phyloP scores from a whole-genome alignment of 1,140 invertebrate species.

The Daktulosphaira vitifoliae region DNA sequence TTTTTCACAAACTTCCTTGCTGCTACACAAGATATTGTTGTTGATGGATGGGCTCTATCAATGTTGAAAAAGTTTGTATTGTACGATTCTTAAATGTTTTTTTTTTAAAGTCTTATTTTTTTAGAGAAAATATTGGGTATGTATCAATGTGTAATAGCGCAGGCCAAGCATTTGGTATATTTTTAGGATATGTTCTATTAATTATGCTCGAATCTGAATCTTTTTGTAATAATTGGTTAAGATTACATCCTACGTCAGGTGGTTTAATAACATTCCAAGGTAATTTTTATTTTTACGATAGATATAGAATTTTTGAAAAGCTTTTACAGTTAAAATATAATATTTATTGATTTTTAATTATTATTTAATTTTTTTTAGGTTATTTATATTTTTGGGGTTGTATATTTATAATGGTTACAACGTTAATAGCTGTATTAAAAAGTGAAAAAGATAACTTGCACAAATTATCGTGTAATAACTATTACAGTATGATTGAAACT shows the following conservation, averaged over 20 bases:
- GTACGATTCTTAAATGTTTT: neutral
- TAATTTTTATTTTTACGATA: slow-evolving; percentile 41
- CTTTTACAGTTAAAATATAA: neutral
- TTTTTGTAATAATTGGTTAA: slow-evolving; percentile 90
- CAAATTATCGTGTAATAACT: slow-evolving; percentile 43
- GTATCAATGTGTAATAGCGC: slow-evolving; percentile 98
- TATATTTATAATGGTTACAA: slow-evolving; percentile 83
- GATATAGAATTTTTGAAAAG: neutral
- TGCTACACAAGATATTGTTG: slow-evolving; percentile 98
- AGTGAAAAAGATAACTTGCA: slow-evolving; percentile 40
- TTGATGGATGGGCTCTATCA: slow-evolving; percentile 98
- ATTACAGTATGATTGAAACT: slow-evolving; percentile 62
- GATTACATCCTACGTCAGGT: slow-evolving; percentile 55
- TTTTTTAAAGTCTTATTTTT: neutral
- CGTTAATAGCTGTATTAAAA: slow-evolving; percentile 68
- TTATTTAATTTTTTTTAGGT: slow-evolving; percentile 46
- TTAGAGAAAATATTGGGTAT: slow-evolving; percentile 85
- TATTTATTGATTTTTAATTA: neutral
- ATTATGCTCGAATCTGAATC: slow-evolving; percentile 92
- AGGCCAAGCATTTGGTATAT: slow-evolving; percentile 96
- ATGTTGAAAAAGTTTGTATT: slow-evolving; percentile 78
- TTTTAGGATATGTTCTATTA: slow-evolving; percentile 94
- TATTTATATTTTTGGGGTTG: slow-evolving; percentile 95
- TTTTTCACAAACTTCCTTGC: slow-evolving; percentile 90
- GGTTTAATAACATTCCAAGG: slow-evolving; percentile 78